Evolutionary conservation across 2,113 vertebrate genomes (phyloP).

Genomic region (Menura novaehollandiae): DNA sequence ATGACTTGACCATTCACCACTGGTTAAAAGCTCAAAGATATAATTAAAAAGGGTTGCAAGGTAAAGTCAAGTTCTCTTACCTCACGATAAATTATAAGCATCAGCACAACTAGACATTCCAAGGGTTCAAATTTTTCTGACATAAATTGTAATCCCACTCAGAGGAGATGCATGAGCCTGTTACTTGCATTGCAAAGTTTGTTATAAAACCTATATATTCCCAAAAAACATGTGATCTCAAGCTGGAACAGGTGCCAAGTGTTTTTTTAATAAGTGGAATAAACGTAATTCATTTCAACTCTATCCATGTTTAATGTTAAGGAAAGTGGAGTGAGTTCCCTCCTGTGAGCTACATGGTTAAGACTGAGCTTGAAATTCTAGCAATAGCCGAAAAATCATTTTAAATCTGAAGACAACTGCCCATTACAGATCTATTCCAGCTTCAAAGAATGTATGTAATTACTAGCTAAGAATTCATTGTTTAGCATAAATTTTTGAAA

Average conservation of each 20-base stretch:
- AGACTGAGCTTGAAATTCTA: neutral
- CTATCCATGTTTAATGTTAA: slow-evolving; percentile 36
- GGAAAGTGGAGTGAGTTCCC: slow-evolving; percentile 21
- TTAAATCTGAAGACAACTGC: neutral
- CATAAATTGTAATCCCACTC: neutral
- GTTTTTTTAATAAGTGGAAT: slow-evolving; percentile 62
- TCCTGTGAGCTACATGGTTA: neutral
- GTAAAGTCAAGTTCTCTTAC: neutral
- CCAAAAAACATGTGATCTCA: slow-evolving; percentile 45
- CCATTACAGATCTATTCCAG: neutral
- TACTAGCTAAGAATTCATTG: neutral
- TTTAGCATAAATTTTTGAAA: neutral
- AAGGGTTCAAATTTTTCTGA: neutral
- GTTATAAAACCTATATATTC: slow-evolving; percentile 34
- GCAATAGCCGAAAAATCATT: neutral
- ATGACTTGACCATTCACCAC: neutral
- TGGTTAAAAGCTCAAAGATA: neutral
- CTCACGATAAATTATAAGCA: neutral
- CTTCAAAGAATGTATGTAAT: neutral
- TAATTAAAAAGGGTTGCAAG: neutral
- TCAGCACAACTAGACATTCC: neutral
- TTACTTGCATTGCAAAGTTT: slow-evolving; percentile 48
- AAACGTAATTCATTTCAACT: slow-evolving; percentile 60
- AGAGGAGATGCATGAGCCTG: neutral
- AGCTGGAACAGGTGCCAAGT: slow-evolving; percentile 15